phyloP scores from a whole-genome alignment of 2,797 vertebrate genomes.

The Chelmon rostratus region DNA sequence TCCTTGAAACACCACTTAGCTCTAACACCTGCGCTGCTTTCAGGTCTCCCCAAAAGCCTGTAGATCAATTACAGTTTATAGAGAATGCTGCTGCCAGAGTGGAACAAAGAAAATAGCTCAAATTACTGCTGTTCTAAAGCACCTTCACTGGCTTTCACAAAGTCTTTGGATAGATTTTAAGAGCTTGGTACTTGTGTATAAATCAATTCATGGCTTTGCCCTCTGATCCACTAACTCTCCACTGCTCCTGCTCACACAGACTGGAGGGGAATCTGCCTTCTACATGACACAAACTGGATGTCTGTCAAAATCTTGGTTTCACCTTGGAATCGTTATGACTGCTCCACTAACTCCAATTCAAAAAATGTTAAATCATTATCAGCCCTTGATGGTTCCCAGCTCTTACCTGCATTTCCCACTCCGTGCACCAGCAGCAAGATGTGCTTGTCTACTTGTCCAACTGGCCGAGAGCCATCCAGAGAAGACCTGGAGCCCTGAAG shows the following conservation, averaged over 20 bases:
- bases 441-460: slow-evolving; percentile 97
- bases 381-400: background rate
- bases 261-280: background rate
- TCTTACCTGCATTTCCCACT: slow-evolving; percentile 92
- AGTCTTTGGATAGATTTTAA: background rate
- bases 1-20: background rate
- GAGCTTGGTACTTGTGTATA: background rate
- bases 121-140: background rate
- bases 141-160: background rate
- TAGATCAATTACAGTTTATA: background rate
- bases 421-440: slow-evolving; percentile 97
- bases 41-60: background rate
- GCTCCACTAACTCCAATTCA: background rate
- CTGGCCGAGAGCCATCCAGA: slow-evolving; percentile 91
- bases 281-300: background rate
- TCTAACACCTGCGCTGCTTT: background rate
- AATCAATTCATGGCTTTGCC: background rate
- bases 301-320: background rate
- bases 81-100: background rate
- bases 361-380: background rate
- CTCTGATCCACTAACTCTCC: background rate
- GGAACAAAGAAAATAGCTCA: background rate
- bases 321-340: background rate
- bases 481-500: slow-evolving; percentile 90
- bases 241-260: background rate